Percentiles rank a stretch among this genome's conserved stretches.
phyloP scores from a whole-genome alignment of 2,888 invertebrate species.

The Nomada goodeniana region DNA sequence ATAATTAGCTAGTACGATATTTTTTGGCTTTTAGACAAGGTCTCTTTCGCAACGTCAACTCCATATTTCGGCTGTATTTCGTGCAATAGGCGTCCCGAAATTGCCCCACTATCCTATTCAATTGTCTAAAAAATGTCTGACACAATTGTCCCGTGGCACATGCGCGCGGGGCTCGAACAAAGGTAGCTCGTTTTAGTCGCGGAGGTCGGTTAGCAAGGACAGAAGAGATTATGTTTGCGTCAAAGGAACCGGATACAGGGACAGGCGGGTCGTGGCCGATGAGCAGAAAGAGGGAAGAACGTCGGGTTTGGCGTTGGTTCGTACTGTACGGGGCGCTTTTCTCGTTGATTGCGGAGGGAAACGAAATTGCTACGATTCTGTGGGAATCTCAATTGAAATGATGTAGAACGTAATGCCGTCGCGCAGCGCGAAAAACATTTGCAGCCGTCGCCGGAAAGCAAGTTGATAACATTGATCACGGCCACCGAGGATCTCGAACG shows the following conservation, averaged over 20 bases:
- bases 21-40: too few species aligned
- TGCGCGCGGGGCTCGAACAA: slow-evolving; percentile 21
- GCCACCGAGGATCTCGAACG: slow-evolving; percentile 11
- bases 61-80: neutral
- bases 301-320: slow-evolving; percentile 38
- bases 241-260: slow-evolving; percentile 69
- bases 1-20: slow-evolving; percentile 18
- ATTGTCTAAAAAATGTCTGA: slow-evolving; percentile 31
- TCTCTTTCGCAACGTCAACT: too few species aligned
- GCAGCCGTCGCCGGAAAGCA: slow-evolving; percentile 25
- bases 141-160: slow-evolving; percentile 4
- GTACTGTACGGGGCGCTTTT: slow-evolving; percentile 55
- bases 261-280: slow-evolving; percentile 62
- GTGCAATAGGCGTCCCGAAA: neutral
- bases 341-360: slow-evolving; percentile 60
- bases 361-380: slow-evolving; percentile 48
- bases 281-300: slow-evolving; percentile 39
- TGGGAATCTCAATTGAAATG: slow-evolving; percentile 1
- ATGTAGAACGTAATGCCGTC: too few species aligned
- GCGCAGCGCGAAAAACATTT: slow-evolving; percentile 24
- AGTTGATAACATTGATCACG: slow-evolving; percentile 44
- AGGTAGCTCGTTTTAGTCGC: slow-evolving; percentile 28
- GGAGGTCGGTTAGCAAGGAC: slow-evolving; percentile 29
- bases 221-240: slow-evolving; percentile 60
- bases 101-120: slow-evolving; percentile 17